Percentiles rank a stretch among this genome's conserved stretches.
phyloP scores from a whole-genome alignment of 2,888 invertebrate species.

The Nemotelus nigrinus region DNA sequence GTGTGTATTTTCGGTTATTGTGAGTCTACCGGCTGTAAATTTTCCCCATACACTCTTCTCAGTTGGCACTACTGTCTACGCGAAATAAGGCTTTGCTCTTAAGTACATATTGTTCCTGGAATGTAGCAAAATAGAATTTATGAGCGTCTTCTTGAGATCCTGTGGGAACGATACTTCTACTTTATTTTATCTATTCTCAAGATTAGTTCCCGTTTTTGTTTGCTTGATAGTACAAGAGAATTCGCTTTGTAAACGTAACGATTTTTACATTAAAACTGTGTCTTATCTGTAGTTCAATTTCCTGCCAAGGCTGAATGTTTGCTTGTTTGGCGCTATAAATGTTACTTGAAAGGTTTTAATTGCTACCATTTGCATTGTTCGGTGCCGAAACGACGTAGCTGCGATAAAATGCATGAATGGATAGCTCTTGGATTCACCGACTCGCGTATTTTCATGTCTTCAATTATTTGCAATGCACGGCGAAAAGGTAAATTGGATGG shows the following conservation, averaged over 20 bases:
- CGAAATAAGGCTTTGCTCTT: slow-evolving; percentile 29
- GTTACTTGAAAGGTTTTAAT: too few species aligned
- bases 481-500: too few species aligned
- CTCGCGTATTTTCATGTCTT: too few species aligned
- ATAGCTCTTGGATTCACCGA: too few species aligned
- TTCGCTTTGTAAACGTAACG: slow-evolving; percentile 14
- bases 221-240: background rate
- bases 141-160: slow-evolving; percentile 39
- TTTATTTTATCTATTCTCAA: slow-evolving; percentile 45
- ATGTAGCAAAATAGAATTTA: slow-evolving; percentile 44
- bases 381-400: too few species aligned
- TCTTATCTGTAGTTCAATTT: slow-evolving; percentile 13
- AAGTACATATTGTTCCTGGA: slow-evolving; percentile 46
- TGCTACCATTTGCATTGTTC: too few species aligned
- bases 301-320: background rate
- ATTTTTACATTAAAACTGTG: slow-evolving; percentile 5
- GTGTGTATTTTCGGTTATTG: slow-evolving; percentile 43
- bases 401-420: too few species aligned
- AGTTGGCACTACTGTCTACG: background rate
- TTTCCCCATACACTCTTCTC: slow-evolving; percentile 1
- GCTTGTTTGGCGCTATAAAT: background rate
- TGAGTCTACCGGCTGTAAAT: slow-evolving; percentile 41
- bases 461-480: too few species aligned
- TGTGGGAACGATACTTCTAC: slow-evolving; percentile 43
- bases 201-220: slow-evolving; percentile 43